phyloP scores from a whole-genome alignment of 2,797 vertebrate genomes.

The Pseudomugil gertrudae region DNA sequence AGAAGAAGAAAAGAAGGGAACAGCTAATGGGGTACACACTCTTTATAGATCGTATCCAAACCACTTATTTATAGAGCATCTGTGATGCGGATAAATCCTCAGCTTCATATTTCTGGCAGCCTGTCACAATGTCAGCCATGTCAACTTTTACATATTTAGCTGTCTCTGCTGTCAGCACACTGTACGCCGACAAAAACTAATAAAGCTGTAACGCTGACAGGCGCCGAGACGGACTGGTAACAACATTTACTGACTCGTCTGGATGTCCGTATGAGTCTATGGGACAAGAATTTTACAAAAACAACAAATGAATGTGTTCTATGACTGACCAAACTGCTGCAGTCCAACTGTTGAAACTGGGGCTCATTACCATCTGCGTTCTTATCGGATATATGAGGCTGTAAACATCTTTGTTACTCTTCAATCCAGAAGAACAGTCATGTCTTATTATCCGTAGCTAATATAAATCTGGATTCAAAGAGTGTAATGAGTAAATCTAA shows the following conservation, averaged over 20 bases:
- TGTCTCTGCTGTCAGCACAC: slow-evolving; percentile 64
- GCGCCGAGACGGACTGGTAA: slow-evolving; percentile 43
- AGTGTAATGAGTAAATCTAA: not conserved
- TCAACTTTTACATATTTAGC: slow-evolving; percentile 66
- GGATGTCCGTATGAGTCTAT: slow-evolving; percentile 35
- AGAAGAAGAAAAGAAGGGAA: slow-evolving; percentile 38
- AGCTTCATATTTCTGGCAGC: slow-evolving; percentile 60
- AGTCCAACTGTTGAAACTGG: not conserved
- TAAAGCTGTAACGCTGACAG: slow-evolving; percentile 62
- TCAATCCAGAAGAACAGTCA: not conserved
- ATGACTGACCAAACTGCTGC: not conserved
- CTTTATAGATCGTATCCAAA: slow-evolving; percentile 62
- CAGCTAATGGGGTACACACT: slow-evolving; percentile 60
- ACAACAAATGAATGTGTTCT: not conserved
- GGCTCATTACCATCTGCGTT: not conserved
- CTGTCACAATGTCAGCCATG: slow-evolving; percentile 67
- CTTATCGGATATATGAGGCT: not conserved
- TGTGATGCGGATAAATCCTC: slow-evolving; percentile 51
- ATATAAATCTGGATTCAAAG: not conserved
- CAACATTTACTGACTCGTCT: slow-evolving; percentile 38
- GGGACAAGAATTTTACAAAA: not conserved
- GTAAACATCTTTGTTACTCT: not conserved
- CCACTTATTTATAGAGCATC: slow-evolving; percentile 72
- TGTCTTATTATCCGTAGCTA: not conserved
- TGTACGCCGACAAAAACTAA: slow-evolving; percentile 55